Percentiles rank a stretch among this genome's conserved stretches.
These are phyloP conservation scores for Cosmopolites sordidus DNA, from an alignment of 2,888 invertebrate species.

Conservation along the genomic window DNA sequence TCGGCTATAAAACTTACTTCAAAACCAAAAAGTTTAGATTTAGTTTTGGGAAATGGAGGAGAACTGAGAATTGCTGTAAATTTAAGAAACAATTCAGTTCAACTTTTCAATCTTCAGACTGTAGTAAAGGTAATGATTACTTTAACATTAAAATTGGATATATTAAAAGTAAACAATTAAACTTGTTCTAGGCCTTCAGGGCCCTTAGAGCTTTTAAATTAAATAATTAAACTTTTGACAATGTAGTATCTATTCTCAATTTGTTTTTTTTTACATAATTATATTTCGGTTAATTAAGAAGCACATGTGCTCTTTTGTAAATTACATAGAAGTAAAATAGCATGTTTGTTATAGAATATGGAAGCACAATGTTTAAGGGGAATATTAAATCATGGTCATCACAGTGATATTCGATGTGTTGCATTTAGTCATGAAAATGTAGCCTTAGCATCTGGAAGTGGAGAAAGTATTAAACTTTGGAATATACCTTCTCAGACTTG, in stretches of 20 bases:
- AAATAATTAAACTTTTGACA: too few species aligned
- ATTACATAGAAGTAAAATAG: neutral
- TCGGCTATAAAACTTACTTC: constrained; percentile 61
- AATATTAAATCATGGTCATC: constrained; percentile 76
- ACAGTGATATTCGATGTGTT: constrained; percentile 81
- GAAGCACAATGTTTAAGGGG: constrained; percentile 61
- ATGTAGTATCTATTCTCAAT: too few species aligned
- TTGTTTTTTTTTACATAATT: too few species aligned
- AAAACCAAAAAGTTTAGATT: constrained; percentile 68
- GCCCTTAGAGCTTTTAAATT: too few species aligned
- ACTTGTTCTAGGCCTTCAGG: too few species aligned
- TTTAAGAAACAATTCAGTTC: constrained; percentile 71
- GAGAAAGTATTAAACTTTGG: constrained; percentile 90
- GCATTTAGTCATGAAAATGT: constrained; percentile 89
- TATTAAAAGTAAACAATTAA: too few species aligned
- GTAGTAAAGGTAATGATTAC: constrained; percentile 28
- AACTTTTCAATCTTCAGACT: constrained; percentile 62
- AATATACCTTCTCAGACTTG: constrained; percentile 69
- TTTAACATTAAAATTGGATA: too few species aligned
- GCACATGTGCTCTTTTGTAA: too few species aligned
- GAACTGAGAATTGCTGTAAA: constrained; percentile 65
- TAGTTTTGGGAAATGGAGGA: constrained; percentile 66
- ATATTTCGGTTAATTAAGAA: too few species aligned
- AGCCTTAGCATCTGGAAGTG: constrained; percentile 81
- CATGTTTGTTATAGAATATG: constrained; percentile 37